Evolutionary conservation across 1,140 invertebrate species (phyloP), one percentile per base, ranked within the genome.

Genomic region (Adelges cooleyi): DNA sequence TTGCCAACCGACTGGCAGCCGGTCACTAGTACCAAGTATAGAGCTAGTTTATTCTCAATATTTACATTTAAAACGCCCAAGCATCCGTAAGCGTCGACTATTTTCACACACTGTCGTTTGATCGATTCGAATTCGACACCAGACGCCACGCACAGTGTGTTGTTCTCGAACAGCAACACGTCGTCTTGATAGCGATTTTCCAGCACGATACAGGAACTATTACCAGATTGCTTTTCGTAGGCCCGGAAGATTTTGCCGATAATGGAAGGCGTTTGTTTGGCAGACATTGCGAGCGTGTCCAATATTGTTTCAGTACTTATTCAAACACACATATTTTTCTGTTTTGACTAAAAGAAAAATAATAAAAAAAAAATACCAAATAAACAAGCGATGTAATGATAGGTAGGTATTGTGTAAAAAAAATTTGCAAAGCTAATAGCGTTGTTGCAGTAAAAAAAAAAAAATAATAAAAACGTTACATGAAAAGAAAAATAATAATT

Each of bases 1-100:
- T 96, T 97, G 11, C 93, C 94, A 66, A 96, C 86, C 2, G 93
- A 96, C 67, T 92, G 85, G 74, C 92, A 96, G 8, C 92, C 91
- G 6, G 89, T 95, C n/a, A 97, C 87, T 69, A 95, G 80, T 4
- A 95, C 91, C 48, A 97, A 80, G 72, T 91, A 96, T 25, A 92
- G 78, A 29, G 92, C 75, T 27, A 84, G 85, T 69, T 82, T 84
- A 73, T 95, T 89, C 62, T 90, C 81, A 81, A 85, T 81, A 78
- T 89, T 90, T 10, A 95, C 74, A 71, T 91, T 89, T 1, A 97
- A 77, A 11, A 93, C 89, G 48, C 93, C 93, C 27, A 97, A 77
- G 72, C 91, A 95, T 23, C 91, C 92, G 77, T 95, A 95, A 11
- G 90, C 92, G 78, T 98, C 94, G 59, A 88, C 77, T 23, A 94